These are phyloP conservation scores for Somateria mollissima DNA, from an alignment of 2,797 vertebrate genomes.

Conservation along the genomic window DNA sequence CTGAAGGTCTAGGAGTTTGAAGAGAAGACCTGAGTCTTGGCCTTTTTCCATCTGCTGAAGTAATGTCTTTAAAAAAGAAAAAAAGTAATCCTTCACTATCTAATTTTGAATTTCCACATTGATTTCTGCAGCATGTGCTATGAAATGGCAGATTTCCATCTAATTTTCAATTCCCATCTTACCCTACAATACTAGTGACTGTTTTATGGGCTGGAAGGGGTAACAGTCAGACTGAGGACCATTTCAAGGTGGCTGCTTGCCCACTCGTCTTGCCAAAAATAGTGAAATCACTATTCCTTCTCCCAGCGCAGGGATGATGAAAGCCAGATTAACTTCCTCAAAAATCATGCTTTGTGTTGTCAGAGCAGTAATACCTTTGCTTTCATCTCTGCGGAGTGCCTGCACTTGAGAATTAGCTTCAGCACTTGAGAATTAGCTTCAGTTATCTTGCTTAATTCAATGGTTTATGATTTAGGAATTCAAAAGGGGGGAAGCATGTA, in stretches of 20 bases:
- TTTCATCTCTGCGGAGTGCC: not conserved
- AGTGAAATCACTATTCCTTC: conserved; percentile 24
- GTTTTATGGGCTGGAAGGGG: conserved; percentile 38
- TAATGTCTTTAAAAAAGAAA: not conserved
- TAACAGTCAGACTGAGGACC: not conserved
- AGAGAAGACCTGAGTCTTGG: not conserved
- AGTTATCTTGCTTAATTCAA: not conserved
- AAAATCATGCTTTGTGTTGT: not conserved
- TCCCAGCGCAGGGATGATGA: not conserved
- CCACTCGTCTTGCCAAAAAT: conserved; percentile 33
- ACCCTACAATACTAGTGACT: conserved; percentile 14
- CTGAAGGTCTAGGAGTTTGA: not conserved
- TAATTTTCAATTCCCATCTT: conserved; percentile 30
- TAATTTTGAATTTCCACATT: conserved; percentile 12
- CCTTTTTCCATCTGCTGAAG: conserved; percentile 38
- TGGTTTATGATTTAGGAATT: not conserved
- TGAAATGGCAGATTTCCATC: conserved; percentile 53
- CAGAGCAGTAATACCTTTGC: not conserved
- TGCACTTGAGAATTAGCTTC: not conserved
- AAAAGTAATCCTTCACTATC: not conserved
- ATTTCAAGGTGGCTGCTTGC: conserved; percentile 53
- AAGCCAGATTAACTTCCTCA: not conserved
- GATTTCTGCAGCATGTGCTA: conserved; percentile 47
- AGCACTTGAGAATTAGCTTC: not conserved
- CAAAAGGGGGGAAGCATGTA: not conserved